phyloP scores from a whole-genome alignment of 2,888 invertebrate genomes.

The Hirtodrosophila duncani region DNA sequence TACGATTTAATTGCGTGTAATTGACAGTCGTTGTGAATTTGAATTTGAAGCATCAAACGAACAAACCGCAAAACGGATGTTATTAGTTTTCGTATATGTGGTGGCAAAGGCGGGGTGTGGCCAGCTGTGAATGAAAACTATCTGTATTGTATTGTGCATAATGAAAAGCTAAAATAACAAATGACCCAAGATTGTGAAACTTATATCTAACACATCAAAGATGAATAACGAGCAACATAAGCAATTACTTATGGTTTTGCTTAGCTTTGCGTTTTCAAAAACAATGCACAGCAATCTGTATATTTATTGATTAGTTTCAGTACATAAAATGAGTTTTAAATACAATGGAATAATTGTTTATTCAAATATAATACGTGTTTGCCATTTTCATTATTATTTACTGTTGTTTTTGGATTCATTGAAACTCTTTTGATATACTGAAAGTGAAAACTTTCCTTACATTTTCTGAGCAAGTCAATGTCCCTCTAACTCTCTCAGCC shows the following conservation, averaged over 20 bases:
- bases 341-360: slow-evolving; percentile 7
- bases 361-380: not conserved
- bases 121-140: not conserved
- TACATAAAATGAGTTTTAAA: no score
- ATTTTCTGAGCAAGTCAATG: no score
- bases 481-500: no score
- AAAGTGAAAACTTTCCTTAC: no score
- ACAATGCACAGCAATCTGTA: no score
- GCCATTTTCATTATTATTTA: no score
- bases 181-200: not conserved
- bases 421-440: no score
- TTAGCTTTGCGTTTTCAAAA: no score
- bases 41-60: slow-evolving; percentile 40
- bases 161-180: not conserved
- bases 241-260: no score
- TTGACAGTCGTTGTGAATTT: slow-evolving; percentile 48
- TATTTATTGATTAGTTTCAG: no score
- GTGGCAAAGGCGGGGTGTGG: not conserved
- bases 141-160: not conserved
- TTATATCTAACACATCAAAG: not conserved
- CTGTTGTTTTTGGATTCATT: no score
- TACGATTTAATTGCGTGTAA: slow-evolving; percentile 60
- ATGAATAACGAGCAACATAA: no score
- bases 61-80: slow-evolving; percentile 51
- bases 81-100: slow-evolving; percentile 36